Evolutionary conservation across 2,113 vertebrate species (phyloP).

Genomic region (Bos indicus): DNA sequence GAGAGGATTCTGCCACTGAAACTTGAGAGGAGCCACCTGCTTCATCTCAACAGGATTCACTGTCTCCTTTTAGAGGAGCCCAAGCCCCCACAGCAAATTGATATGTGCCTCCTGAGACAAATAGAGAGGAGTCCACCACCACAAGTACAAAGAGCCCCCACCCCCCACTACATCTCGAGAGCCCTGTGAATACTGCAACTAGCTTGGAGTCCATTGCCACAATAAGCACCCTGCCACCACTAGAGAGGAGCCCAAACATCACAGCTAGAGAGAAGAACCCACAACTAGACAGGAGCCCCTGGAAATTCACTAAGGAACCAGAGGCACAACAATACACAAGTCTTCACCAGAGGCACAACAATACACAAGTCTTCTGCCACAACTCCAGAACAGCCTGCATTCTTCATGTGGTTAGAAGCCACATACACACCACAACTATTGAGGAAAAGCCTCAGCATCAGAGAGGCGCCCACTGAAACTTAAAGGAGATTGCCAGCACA

Average conservation of each 20-base stretch:
- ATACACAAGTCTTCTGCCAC: no score
- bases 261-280: background rate
- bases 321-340: no score
- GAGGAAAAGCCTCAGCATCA: no score
- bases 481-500: no score
- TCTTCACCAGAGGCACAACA: no score
- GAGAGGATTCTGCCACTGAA: background rate
- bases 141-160: background rate
- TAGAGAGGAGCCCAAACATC: background rate
- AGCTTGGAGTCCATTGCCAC: background rate
- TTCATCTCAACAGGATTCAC: background rate
- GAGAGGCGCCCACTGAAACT: no score
- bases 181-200: background rate
- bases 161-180: background rate
- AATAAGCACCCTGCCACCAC: background rate
- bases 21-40: background rate
- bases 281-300: background rate
- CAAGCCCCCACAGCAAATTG: background rate
- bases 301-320: no score
- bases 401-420: no score
- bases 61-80: background rate
- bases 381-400: no score
- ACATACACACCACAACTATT: no score
- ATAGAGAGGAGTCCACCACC: background rate
- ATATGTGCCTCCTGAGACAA: background rate